A percentile compares a stretch with the other conserved stretches of the same genome.
These are phyloP conservation scores for Austrofundulus limnaeus DNA, from an alignment of 2,113 vertebrate genomes.

Conservation along the genomic window DNA sequence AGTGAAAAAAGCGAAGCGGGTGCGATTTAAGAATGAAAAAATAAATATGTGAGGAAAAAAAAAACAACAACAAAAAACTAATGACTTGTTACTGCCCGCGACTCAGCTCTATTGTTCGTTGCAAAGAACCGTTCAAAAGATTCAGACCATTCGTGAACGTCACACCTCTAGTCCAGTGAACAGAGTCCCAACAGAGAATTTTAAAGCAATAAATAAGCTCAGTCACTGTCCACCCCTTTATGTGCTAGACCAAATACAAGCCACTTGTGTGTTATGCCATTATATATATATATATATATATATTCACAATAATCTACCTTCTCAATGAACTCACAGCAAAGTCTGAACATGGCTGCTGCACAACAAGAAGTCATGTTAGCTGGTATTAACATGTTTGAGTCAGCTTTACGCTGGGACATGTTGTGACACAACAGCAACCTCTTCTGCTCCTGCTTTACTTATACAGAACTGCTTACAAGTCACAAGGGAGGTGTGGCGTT, in stretches of 20 bases:
- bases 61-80: too few relatives aligned
- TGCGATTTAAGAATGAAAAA: too few relatives aligned
- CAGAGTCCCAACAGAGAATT: too few relatives aligned
- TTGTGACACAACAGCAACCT: conserved; percentile 16
- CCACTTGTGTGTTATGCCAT: not conserved
- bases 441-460: conserved; percentile 22
- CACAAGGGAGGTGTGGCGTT: conserved; percentile 22
- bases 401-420: conserved; percentile 6
- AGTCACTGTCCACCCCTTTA: not conserved
- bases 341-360: not conserved
- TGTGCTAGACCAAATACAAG: not conserved
- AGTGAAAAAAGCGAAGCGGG: too few relatives aligned
- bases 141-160: too few relatives aligned
- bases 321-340: conserved; percentile 2
- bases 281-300: too few relatives aligned
- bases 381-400: conserved; percentile 15
- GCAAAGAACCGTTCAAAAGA: too few relatives aligned
- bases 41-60: too few relatives aligned
- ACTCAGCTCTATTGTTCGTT: too few relatives aligned
- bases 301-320: conserved; percentile 14
- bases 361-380: conserved; percentile 22
- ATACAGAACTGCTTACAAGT: not conserved
- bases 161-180: too few relatives aligned
- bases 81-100: too few relatives aligned
- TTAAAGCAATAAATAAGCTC: not conserved